Evolutionary conservation across 2,888 invertebrate species (phyloP).

Genomic region (Cheilosia scutellata): DNA sequence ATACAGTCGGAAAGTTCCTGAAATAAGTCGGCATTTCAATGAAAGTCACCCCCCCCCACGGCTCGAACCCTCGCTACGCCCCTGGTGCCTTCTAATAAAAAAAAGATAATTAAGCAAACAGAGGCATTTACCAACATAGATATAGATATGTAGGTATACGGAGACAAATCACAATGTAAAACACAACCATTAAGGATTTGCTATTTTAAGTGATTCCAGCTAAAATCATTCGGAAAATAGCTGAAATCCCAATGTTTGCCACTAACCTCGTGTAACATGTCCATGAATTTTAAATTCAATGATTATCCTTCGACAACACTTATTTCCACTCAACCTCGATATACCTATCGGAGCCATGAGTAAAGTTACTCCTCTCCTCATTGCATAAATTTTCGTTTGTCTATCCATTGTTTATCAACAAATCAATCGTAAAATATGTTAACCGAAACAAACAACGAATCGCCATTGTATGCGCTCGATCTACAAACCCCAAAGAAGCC

Average conservation of each 20-base stretch:
- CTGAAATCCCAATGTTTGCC: background rate
- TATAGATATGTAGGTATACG: too few species aligned
- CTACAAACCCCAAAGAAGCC: conserved; percentile 55
- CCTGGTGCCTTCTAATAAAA: too few species aligned
- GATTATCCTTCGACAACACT: conserved; percentile 35
- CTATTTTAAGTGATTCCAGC: too few species aligned
- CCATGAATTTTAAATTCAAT: conserved; percentile 37
- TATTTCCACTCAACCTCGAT: conserved; percentile 17
- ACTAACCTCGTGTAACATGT: background rate
- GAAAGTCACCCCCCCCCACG: too few species aligned
- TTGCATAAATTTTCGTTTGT: conserved; percentile 44
- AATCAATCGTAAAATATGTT: conserved; percentile 64
- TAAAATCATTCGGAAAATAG: background rate
- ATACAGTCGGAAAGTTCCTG: too few species aligned
- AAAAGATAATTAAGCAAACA: background rate
- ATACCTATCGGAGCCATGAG: background rate
- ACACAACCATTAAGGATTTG: too few species aligned
- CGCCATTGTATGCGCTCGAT: conserved; percentile 45
- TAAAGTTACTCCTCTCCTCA: conserved; percentile 10
- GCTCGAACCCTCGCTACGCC: too few species aligned
- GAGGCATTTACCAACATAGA: background rate
- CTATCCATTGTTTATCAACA: conserved; percentile 50
- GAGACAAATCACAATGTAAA: too few species aligned
- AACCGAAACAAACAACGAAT: conserved; percentile 53
- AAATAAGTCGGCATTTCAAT: too few species aligned